Percentiles rank a stretch among this genome's conserved stretches.
These are phyloP conservation scores for Archilochus colubris DNA, from an alignment of 2,113 vertebrate species.

Conservation along the genomic window DNA sequence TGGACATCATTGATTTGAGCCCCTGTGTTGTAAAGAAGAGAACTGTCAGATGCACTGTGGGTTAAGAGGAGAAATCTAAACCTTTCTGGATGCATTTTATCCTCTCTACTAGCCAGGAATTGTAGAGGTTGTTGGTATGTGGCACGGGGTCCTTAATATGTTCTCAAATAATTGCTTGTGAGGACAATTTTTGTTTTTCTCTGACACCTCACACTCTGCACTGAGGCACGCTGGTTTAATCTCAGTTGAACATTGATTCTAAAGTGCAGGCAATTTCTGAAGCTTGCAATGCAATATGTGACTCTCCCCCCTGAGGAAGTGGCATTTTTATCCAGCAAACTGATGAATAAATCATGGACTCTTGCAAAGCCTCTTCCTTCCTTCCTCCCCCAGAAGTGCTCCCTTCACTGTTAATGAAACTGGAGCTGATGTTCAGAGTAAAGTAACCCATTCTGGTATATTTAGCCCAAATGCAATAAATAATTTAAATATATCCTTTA, in stretches of 20 bases:
- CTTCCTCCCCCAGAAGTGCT: conserved; percentile 56
- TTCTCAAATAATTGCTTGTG: conserved; percentile 27
- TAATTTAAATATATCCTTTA: neutral
- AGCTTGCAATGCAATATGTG: conserved; percentile 27
- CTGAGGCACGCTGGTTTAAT: conserved; percentile 4
- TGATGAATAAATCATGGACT: conserved; percentile 64
- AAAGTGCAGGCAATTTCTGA: conserved; percentile 50
- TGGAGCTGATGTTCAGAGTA: neutral
- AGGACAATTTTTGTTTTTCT: neutral
- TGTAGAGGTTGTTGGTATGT: neutral
- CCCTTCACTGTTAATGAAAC: conserved; percentile 63
- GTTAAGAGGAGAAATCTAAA: neutral
- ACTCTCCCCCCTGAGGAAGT: conserved; percentile 37
- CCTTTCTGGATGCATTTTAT: neutral
- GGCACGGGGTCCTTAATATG: neutral
- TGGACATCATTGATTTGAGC: rapidly evolving
- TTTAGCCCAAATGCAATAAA: neutral
- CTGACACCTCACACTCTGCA: neutral
- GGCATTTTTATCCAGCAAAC: conserved; percentile 39
- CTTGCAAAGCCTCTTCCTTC: conserved; percentile 55
- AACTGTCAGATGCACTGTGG: neutral
- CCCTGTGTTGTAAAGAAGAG: neutral
- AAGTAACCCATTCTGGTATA: neutral
- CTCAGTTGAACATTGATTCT: neutral
- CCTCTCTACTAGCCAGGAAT: neutral